Evolutionary conservation across 2,113 vertebrate species (phyloP), one percentile per base, ranked within the genome.

Genomic region (Todiramphus saurophagus): DNA sequence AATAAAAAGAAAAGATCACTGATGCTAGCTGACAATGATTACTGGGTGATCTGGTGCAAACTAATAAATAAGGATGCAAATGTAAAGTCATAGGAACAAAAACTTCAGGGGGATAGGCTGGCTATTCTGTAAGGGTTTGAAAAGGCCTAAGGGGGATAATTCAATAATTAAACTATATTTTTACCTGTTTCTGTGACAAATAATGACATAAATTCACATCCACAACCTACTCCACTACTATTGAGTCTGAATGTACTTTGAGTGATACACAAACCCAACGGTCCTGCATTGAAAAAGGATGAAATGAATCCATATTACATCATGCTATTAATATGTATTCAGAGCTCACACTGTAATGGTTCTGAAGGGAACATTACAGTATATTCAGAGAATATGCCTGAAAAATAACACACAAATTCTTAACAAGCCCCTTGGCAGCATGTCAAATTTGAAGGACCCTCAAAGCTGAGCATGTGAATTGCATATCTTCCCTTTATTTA

Each of bases 401-500:
- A 93, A 97, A 96, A 97, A 95, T 79, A 96, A 91, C 76, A 90
- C 51, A 56, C 58, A 85, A 89, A 93, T 94, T 93, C 90, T 87
- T 93, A 95, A 96, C 37, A 90, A 92, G 82, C 76, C 89, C 70
- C 80, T 88, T 89, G 83, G 83, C 85, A 92, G 72, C 30, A 31
- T 69, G 81, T 90, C 64, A 91, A 11, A 51, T 83, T 60, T 94
- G 87, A 97, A 97, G 90, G 84, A 94, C 83, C 64, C 87, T 96
- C 80, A 90, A 91, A 96, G 67, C 48, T 72, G 58, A 94, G 59
- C n/a, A 73, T 13, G 50, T 84, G 74, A 87, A 89, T 64, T 15
- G 67, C 55, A 89, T 87, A 93, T 91, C 63, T 93, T 87, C 37
- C 62, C 30, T 82, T 78, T 69, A 63, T 62, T 90, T 68, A 56